A percentile compares a stretch with the other conserved stretches of the same genome.
These are phyloP conservation scores for Himalopsyche phryganea DNA, from an alignment of 1,140 invertebrate genomes.

Conservation along the genomic window DNA sequence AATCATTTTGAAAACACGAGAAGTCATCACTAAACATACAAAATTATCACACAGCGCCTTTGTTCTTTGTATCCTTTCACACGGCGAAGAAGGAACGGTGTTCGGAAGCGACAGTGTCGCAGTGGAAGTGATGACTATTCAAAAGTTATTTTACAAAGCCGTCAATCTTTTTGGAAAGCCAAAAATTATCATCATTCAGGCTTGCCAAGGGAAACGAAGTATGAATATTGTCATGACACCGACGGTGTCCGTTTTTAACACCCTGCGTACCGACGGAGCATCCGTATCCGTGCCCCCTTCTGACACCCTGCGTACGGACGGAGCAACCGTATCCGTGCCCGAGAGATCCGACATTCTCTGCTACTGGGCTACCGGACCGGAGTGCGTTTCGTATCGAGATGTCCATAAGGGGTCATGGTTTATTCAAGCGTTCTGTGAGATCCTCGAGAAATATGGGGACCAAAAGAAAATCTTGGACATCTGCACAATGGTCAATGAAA, in stretches of 20 bases:
- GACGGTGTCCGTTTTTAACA: background rate
- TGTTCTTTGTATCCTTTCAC: constrained; percentile 16
- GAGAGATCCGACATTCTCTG: constrained; percentile 18
- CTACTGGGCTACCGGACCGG: constrained; percentile 11
- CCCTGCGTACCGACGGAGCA: background rate
- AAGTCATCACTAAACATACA: background rate
- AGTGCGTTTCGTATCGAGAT: constrained; percentile 13
- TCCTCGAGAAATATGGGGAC: constrained; percentile 1
- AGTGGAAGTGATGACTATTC: constrained; percentile 11
- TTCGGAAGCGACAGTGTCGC: constrained; percentile 1
- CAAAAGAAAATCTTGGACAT: background rate
- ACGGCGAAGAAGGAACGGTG: constrained; percentile 10
- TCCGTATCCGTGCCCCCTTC: no score
- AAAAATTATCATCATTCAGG: constrained; percentile 27
- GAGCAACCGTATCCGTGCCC: constrained; percentile 3
- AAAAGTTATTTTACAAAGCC: constrained; percentile 5
- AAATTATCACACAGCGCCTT: constrained; percentile 1
- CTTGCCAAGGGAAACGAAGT: constrained; percentile 24
- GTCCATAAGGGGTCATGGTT: constrained; percentile 12
- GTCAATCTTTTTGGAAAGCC: constrained; percentile 23
- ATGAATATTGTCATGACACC: constrained; percentile 3
- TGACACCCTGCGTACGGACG: no score
- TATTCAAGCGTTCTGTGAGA: constrained; percentile 18
- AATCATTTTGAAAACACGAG: background rate
- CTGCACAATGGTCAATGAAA: constrained; percentile 4